A percentile compares a stretch with the other conserved stretches of the same genome.
Conservation (phyloP, 2,113 vertebrate genomes). For the Anoplopoma fimbria region DNA sequence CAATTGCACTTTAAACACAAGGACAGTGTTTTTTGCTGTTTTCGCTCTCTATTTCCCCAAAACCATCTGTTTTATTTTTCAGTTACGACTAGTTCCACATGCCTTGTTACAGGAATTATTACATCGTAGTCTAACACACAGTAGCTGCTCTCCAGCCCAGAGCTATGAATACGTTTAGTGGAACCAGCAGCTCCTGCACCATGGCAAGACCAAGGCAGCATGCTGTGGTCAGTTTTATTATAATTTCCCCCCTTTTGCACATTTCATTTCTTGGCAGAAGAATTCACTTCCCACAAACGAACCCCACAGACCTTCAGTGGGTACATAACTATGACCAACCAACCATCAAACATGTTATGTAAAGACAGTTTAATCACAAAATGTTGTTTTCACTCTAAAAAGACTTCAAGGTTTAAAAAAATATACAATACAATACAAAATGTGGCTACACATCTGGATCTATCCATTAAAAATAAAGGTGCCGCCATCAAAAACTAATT, state of each 20-base stretch:
- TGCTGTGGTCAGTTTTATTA: background rate
- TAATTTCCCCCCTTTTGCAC: background rate
- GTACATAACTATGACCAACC: background rate
- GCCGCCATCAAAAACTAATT: no score
- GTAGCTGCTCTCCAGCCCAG: constrained; percentile 42
- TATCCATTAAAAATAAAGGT: background rate
- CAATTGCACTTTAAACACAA: constrained; percentile 49
- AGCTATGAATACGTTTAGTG: constrained; percentile 29
- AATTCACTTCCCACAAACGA: constrained; percentile 7
- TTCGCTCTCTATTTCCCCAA: constrained; percentile 33
- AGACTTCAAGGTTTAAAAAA: background rate
- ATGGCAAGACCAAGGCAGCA: background rate
- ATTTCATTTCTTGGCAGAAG: constrained; percentile 10
- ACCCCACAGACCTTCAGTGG: background rate
- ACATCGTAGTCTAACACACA: constrained; percentile 10
- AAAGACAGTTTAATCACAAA: background rate
- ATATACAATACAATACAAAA: no score
- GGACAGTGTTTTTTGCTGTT: constrained; percentile 40
- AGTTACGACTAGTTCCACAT: background rate
- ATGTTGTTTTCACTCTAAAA: background rate
- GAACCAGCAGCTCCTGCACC: constrained; percentile 10
- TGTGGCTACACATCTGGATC: background rate
- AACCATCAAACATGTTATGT: background rate
- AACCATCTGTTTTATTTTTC: constrained; percentile 31
- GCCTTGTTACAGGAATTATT: constrained; percentile 44